A percentile compares a stretch with the other conserved stretches of the same genome.
Evolutionary conservation across 2,797 vertebrate genomes (phyloP).

Genomic region (Lepilemur septentrionalis): DNA sequence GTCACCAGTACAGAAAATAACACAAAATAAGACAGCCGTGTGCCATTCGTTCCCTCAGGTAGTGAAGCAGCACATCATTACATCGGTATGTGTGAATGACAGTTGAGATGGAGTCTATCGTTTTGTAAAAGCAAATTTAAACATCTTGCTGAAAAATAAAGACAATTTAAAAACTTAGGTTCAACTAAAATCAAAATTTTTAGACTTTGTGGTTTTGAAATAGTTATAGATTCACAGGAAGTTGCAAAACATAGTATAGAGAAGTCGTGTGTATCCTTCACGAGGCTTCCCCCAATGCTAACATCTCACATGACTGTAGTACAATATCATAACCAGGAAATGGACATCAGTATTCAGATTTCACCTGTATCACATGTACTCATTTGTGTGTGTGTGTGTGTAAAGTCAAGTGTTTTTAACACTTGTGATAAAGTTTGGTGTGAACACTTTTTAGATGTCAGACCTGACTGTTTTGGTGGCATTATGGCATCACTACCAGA

Average conservation of each 20-base stretch:
- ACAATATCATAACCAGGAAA: not conserved
- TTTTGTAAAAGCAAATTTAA: not conserved
- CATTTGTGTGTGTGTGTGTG: not conserved
- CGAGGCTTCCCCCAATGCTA: accelerated
- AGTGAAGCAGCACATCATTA: not conserved
- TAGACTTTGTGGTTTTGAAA: not conserved
- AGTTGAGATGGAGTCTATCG: not conserved
- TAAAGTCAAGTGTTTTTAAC: not conserved
- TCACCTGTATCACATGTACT: not conserved
- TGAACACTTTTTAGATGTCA: not conserved
- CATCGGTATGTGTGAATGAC: not conserved
- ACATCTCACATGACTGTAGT: accelerated
- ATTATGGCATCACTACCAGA: not conserved
- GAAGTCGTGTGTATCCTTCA: accelerated
- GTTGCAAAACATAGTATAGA: not conserved
- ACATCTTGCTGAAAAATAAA: not conserved
- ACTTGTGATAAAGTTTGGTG: not conserved
- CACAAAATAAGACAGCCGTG: not conserved
- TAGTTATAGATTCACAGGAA: not conserved
- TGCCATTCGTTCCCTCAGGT: not conserved
- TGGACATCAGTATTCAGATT: not conserved
- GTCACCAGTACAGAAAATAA: slow-evolving; percentile 15
- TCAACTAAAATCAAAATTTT: not conserved
- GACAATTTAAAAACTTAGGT: not conserved
- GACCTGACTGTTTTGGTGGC: not conserved